Percentiles rank a stretch among this genome's conserved stretches.
phyloP scores from a whole-genome alignment of 2,797 vertebrate species.

The Pseudopleuronectes americanus region DNA sequence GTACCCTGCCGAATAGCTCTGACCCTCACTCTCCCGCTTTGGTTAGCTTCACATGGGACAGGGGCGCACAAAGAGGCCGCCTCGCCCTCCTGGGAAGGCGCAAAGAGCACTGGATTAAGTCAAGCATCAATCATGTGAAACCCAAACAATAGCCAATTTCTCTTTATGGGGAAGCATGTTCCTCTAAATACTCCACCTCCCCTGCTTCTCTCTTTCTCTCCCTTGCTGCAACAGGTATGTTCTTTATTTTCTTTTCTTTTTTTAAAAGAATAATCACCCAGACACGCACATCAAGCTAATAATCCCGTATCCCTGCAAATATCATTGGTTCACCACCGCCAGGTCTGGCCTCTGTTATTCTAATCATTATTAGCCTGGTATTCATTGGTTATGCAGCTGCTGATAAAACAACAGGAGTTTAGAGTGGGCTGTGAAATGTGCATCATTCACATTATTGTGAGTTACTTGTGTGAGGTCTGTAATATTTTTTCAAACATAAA shows the following conservation, averaged over 20 bases:
- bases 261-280: constrained; percentile 20
- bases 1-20: constrained; percentile 75
- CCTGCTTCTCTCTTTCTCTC: constrained; percentile 5
- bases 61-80: constrained; percentile 75
- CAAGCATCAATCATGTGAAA: constrained; percentile 85
- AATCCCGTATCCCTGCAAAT: constrained; percentile 48
- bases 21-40: constrained; percentile 77
- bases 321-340: constrained; percentile 43
- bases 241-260: not conserved
- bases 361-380: constrained; percentile 37
- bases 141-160: constrained; percentile 69
- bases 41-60: constrained; percentile 82
- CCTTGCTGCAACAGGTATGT: constrained; percentile 46
- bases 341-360: constrained; percentile 54
- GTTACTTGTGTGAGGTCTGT: constrained; percentile 14
- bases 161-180: constrained; percentile 48
- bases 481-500: not conserved
- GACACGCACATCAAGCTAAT: constrained; percentile 48
- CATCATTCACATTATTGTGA: constrained; percentile 5
- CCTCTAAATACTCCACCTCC: constrained; percentile 39
- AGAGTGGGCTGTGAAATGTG: constrained; percentile 8
- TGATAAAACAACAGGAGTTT: constrained; percentile 31
- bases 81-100: constrained; percentile 79
- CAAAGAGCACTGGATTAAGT: constrained; percentile 82
- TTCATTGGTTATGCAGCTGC: constrained; percentile 60